phyloP scores from a whole-genome alignment of 2,888 invertebrate genomes.

The Acholoe squamosa region DNA sequence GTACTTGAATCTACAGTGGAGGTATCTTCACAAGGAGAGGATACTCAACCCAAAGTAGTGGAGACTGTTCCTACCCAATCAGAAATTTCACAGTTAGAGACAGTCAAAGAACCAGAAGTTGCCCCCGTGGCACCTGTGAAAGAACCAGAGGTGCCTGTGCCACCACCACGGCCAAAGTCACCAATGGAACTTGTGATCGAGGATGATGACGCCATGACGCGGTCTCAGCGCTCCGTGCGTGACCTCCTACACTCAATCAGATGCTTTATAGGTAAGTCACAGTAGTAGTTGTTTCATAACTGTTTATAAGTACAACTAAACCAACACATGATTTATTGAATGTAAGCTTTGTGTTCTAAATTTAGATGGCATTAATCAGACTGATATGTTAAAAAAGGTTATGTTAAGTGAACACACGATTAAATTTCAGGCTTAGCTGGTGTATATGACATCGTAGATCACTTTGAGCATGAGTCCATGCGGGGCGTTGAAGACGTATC shows the following conservation, averaged over 20 bases:
- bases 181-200: slow-evolving; percentile 56
- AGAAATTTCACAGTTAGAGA: background rate
- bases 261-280: slow-evolving; percentile 78
- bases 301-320: too few relatives aligned
- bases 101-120: background rate
- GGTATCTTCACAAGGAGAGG: background rate
- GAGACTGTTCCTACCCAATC: background rate
- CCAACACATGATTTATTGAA: too few relatives aligned
- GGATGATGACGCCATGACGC: slow-evolving; percentile 60
- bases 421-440: slow-evolving; percentile 79
- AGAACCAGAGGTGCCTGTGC: background rate
- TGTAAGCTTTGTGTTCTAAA: too few relatives aligned
- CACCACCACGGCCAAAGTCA: background rate
- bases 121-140: background rate
- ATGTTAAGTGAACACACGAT: background rate
- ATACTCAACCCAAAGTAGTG: background rate
- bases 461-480: slow-evolving; percentile 77
- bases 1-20: background rate
- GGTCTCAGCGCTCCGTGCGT: slow-evolving; percentile 60
- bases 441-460: slow-evolving; percentile 81
- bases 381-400: background rate
- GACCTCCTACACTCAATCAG: slow-evolving; percentile 73
- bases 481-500: slow-evolving; percentile 80
- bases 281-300: background rate
- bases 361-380: background rate